Evolutionary conservation across 2,888 invertebrate genomes (phyloP).

Genomic region (Adineta ricciae): DNA sequence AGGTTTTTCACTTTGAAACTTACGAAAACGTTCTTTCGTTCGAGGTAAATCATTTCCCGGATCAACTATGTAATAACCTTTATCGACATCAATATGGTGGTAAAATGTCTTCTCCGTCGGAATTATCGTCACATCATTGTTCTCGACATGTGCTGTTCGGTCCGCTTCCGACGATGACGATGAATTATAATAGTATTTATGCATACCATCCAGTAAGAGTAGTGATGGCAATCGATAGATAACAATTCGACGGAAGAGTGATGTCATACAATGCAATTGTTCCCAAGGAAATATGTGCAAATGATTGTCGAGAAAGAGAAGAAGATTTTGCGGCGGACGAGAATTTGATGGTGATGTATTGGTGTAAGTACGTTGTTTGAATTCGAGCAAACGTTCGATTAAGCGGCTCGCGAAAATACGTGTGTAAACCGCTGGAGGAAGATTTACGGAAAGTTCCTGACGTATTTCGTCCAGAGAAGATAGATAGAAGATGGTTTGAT

Average conservation of each 20-base stretch:
- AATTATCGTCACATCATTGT: neutral
- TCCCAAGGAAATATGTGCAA: constrained; percentile 16
- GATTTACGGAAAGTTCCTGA: neutral
- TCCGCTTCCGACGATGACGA: neutral
- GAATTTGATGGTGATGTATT: too few species aligned
- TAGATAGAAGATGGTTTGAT: constrained; percentile 17
- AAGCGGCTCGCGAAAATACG: neutral
- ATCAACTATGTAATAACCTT: constrained; percentile 33
- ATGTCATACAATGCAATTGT: constrained; percentile 20
- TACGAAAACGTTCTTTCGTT: constrained; percentile 26
- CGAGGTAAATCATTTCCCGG: constrained; percentile 33
- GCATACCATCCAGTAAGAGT: neutral
- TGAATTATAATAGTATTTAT: constrained; percentile 5
- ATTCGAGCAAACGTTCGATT: neutral
- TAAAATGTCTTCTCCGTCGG: neutral
- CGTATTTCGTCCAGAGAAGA: neutral
- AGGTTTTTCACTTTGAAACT: constrained; percentile 25
- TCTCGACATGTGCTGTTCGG: neutral
- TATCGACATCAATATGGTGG: constrained; percentile 21
- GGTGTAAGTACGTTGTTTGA: neutral
- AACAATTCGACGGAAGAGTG: neutral
- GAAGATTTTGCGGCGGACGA: neutral
- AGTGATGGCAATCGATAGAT: neutral
- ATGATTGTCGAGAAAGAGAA: constrained; percentile 5
- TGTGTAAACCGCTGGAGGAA: neutral